These are phyloP conservation scores for Maconellicoccus hirsutus DNA, from an alignment of 1,140 invertebrate genomes.

Conservation along the genomic window DNA sequence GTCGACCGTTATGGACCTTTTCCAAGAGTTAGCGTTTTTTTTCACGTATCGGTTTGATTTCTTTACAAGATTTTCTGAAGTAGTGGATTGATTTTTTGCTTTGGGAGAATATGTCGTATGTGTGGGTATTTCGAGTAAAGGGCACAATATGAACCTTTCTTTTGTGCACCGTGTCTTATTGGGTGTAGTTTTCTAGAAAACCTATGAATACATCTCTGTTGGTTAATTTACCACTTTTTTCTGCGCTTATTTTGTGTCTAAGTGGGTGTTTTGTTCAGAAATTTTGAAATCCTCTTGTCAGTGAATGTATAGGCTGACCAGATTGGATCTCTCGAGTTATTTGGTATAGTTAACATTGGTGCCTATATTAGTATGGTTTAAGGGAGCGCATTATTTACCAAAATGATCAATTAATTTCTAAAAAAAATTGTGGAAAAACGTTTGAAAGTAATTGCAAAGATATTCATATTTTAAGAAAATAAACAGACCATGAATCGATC, in stretches of 20 bases:
- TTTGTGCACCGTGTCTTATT: background rate
- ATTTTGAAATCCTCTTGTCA: background rate
- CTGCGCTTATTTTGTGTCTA: too few relatives aligned
- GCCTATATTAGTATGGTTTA: too few relatives aligned
- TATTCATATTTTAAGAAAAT: too few relatives aligned
- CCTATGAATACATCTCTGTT: background rate
- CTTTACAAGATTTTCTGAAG: conserved; percentile 10
- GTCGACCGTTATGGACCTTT: background rate
- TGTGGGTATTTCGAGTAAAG: background rate
- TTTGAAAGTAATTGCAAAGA: too few relatives aligned
- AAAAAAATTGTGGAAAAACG: too few relatives aligned
- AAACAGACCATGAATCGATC: too few relatives aligned
- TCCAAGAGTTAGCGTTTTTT: background rate
- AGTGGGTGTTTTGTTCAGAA: background rate
- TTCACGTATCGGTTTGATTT: conserved; percentile 23
- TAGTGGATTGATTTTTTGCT: background rate
- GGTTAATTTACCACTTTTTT: background rate
- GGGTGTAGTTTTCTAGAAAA: background rate
- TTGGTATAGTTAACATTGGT: too few relatives aligned
- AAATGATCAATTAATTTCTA: too few relatives aligned
- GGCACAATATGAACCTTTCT: background rate
- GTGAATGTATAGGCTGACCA: too few relatives aligned
- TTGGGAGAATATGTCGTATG: background rate
- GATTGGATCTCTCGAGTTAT: too few relatives aligned
- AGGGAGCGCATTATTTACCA: too few relatives aligned